phyloP scores from a whole-genome alignment of 2,888 invertebrate genomes.

The Homarus gammarus region DNA sequence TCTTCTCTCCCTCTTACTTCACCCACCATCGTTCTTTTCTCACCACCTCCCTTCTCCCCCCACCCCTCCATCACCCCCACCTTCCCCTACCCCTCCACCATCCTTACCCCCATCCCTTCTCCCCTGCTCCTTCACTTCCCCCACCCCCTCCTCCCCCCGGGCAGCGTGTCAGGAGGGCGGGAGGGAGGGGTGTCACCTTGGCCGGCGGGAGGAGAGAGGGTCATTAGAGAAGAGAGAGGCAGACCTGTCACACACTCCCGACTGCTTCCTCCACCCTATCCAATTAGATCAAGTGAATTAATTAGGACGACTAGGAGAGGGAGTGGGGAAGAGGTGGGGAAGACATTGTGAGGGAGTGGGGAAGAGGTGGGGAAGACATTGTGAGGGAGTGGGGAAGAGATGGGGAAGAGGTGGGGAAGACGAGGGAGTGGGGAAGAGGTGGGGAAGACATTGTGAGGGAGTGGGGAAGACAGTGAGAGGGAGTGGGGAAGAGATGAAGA shows the following conservation, averaged over 20 bases:
- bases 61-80: neutral
- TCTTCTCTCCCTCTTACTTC: neutral
- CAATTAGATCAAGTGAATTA: constrained; percentile 42
- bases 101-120: neutral
- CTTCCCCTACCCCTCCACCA: neutral
- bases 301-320: constrained; percentile 32
- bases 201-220: neutral
- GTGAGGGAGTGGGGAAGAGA: neutral
- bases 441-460: neutral
- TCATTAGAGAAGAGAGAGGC: neutral
- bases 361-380: neutral
- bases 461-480: neutral
- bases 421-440: neutral
- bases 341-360: neutral
- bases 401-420: too few species aligned
- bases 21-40: too few species aligned
- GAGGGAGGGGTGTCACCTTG: too few species aligned
- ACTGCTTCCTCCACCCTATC: constrained; percentile 19
- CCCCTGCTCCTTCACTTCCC: neutral
- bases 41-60: neutral
- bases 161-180: too few species aligned
- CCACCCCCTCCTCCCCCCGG: neutral
- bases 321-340: neutral
- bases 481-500: too few species aligned
- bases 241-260: neutral